A percentile compares a stretch with the other conserved stretches of the same genome.
Evolutionary conservation across 2,797 vertebrate genomes (phyloP).

Genomic region (Eulemur albifrons): DNA sequence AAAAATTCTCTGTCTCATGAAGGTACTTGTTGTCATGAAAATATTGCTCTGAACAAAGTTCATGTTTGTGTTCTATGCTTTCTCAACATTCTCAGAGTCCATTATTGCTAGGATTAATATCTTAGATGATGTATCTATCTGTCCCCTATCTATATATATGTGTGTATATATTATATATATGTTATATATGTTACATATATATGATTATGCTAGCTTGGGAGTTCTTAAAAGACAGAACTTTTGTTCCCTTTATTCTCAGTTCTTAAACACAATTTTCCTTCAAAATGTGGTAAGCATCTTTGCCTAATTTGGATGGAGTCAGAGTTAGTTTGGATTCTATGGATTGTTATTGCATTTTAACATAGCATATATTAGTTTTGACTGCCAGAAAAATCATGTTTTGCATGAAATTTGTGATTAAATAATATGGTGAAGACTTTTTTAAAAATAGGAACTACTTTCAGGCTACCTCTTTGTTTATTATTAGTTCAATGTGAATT

Average conservation of each 20-base stretch:
- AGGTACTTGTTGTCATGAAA: background rate
- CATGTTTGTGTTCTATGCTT: background rate
- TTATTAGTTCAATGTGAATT: background rate
- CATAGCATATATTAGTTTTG: background rate
- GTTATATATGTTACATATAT: no score
- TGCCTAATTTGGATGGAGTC: background rate
- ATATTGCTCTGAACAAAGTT: background rate
- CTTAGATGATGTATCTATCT: background rate
- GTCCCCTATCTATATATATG: no score
- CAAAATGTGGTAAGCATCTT: background rate
- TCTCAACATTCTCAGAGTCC: background rate
- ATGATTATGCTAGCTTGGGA: background rate
- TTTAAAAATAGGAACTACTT: background rate
- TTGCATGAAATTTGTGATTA: background rate
- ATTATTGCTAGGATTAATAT: background rate
- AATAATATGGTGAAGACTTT: background rate
- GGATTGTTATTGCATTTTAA: background rate
- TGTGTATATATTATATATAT: no score
- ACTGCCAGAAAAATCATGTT: background rate
- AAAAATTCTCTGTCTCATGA: background rate
- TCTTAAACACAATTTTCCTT: background rate
- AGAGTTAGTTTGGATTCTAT: background rate
- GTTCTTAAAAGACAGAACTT: background rate
- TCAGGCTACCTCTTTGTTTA: background rate
- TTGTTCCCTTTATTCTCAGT: background rate